A percentile compares a stretch with the other conserved stretches of the same genome.
phyloP scores from a whole-genome alignment of 2,888 invertebrate species.

The Harpagoxenus sublaevis region DNA sequence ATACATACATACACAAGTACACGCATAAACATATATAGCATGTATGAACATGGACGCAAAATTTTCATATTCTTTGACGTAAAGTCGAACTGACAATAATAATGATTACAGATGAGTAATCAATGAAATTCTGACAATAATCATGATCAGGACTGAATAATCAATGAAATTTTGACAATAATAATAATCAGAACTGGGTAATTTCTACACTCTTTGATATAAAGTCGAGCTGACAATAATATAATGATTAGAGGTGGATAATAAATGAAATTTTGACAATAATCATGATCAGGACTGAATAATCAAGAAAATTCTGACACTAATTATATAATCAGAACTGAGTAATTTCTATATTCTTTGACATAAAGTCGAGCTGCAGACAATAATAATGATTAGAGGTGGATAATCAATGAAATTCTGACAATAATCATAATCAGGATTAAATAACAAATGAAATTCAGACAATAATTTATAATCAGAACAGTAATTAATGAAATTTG shows the following conservation, averaged over 20 bases:
- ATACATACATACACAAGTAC: slow-evolving; percentile 62
- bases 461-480: slow-evolving; percentile 70
- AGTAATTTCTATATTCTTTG: slow-evolving; percentile 56
- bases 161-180: slow-evolving; percentile 69
- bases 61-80: slow-evolving; percentile 64
- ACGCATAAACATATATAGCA: slow-evolving; percentile 69
- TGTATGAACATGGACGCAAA: slow-evolving; percentile 64
- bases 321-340: slow-evolving; percentile 59
- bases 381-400: slow-evolving; percentile 56
- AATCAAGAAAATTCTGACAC: slow-evolving; percentile 65
- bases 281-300: slow-evolving; percentile 33
- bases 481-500: slow-evolving; percentile 48
- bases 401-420: slow-evolving; percentile 49
- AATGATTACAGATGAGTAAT: not conserved
- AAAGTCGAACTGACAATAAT: slow-evolving; percentile 63
- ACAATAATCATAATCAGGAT: slow-evolving; percentile 60
- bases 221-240: slow-evolving; percentile 63
- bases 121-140: slow-evolving; percentile 67
- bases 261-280: slow-evolving; percentile 64
- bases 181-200: slow-evolving; percentile 51
- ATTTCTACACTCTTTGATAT: slow-evolving; percentile 61
- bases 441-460: slow-evolving; percentile 48
- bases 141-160: slow-evolving; percentile 7
- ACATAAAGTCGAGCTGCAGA: slow-evolving; percentile 49
- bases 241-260: slow-evolving; percentile 9